A percentile compares a stretch with the other conserved stretches of the same genome.
Conservation (phyloP, 1,140 invertebrate genomes). For the Drosophila sproati region DNA sequence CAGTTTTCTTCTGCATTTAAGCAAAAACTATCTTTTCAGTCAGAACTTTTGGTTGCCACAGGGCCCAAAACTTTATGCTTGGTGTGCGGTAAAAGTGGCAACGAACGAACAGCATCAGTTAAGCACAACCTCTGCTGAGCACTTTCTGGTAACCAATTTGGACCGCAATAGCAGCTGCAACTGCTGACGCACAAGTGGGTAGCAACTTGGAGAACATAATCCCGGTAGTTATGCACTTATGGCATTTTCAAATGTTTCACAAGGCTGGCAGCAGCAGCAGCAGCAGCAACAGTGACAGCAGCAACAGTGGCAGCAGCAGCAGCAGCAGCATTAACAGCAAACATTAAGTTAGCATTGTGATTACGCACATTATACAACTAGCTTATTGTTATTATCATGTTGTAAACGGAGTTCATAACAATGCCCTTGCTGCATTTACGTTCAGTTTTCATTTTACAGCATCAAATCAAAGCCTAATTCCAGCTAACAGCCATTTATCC, state of each 20-base stretch:
- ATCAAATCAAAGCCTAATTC: constrained; percentile 6
- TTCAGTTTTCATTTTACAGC: constrained; percentile 6
- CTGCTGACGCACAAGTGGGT: constrained; percentile 12
- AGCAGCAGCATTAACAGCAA: neutral
- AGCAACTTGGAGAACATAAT: constrained; percentile 44
- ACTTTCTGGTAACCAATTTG: neutral
- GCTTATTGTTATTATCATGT: constrained; percentile 42
- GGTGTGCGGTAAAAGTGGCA: neutral
- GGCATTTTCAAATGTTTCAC: neutral
- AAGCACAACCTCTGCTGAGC: neutral
- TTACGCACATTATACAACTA: constrained; percentile 40
- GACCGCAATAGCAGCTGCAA: neutral
- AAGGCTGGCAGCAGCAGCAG: neutral
- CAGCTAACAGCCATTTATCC: neutral
- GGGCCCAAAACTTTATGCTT: neutral
- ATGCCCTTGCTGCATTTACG: neutral
- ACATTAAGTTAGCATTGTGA: constrained; percentile 45
- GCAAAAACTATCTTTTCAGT: constrained; percentile 14
- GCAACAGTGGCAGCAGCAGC: too few species aligned
- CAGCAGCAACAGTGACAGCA: too few species aligned
- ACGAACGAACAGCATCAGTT: constrained; percentile 1
- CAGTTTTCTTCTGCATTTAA: constrained; percentile 26
- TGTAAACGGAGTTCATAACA: constrained; percentile 9
- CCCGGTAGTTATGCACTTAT: constrained; percentile 37
- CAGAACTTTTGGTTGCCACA: constrained; percentile 5